Conservation (phyloP, 2,113 vertebrate species). For the Aptenodytes patagonicus region DNA sequence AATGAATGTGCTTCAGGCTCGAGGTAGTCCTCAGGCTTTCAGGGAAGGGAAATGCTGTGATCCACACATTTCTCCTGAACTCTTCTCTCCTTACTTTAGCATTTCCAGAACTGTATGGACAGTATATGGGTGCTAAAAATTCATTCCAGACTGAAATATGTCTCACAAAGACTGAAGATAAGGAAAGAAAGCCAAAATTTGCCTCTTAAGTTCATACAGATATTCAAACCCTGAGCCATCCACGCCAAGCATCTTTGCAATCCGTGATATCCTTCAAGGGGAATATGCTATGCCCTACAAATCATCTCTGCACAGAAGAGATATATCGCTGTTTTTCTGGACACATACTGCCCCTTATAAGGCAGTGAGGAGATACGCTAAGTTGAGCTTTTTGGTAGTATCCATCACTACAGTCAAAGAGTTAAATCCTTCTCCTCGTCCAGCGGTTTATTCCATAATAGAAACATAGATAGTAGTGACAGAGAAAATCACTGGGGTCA, state of each 20-base stretch:
- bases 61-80: not conserved
- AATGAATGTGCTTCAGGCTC: not conserved
- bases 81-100: not conserved
- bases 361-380: not conserved
- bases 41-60: not conserved
- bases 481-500: slow-evolving; percentile 28
- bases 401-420: not conserved
- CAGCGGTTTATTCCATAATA: not conserved
- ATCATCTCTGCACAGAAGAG: not conserved
- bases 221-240: not conserved
- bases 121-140: not conserved
- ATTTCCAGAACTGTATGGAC: not conserved
- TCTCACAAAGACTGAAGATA: not conserved
- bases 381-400: not conserved
- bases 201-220: not conserved
- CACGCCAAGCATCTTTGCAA: not conserved
- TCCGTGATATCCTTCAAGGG: not conserved
- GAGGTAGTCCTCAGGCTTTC: not conserved
- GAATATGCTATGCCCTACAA: not conserved
- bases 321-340: not conserved
- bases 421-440: slow-evolving; percentile 17
- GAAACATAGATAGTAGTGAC: not conserved
- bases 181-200: not conserved
- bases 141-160: not conserved
- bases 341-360: not conserved